These are phyloP conservation scores for Octopus sinensis DNA, from an alignment of 1,140 invertebrate species.

Conservation along the genomic window DNA sequence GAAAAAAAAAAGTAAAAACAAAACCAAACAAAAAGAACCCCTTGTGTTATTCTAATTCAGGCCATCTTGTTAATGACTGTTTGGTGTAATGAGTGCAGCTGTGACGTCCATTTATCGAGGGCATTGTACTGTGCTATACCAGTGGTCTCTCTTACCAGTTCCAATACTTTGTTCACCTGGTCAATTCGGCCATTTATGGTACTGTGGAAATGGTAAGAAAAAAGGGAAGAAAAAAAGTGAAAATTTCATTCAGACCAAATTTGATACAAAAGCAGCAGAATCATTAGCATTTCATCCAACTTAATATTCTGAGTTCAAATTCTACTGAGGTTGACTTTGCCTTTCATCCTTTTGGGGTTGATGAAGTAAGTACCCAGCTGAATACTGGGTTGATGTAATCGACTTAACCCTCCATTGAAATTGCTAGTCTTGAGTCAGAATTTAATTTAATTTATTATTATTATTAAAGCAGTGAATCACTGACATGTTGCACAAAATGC, in stretches of 20 bases:
- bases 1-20: background rate
- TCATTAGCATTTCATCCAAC: no score
- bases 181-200: slow-evolving; percentile 96
- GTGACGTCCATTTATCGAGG: slow-evolving; percentile 93
- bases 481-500: no score
- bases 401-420: no score
- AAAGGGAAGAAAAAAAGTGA: background rate
- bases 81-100: slow-evolving; percentile 81
- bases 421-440: no score
- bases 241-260: background rate
- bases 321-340: no score
- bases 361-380: no score
- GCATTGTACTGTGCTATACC: slow-evolving; percentile 83
- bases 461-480: no score
- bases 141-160: slow-evolving; percentile 77
- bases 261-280: background rate
- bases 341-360: no score
- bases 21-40: background rate
- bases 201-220: slow-evolving; percentile 60
- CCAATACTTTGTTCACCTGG: slow-evolving; percentile 91
- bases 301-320: no score
- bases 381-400: no score
- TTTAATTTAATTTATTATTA: no score
- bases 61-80: slow-evolving; percentile 72
- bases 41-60: slow-evolving; percentile 30